These are phyloP conservation scores for Rhinatrema bivittatum DNA, from an alignment of 2,797 vertebrate species.

Conservation along the genomic window DNA sequence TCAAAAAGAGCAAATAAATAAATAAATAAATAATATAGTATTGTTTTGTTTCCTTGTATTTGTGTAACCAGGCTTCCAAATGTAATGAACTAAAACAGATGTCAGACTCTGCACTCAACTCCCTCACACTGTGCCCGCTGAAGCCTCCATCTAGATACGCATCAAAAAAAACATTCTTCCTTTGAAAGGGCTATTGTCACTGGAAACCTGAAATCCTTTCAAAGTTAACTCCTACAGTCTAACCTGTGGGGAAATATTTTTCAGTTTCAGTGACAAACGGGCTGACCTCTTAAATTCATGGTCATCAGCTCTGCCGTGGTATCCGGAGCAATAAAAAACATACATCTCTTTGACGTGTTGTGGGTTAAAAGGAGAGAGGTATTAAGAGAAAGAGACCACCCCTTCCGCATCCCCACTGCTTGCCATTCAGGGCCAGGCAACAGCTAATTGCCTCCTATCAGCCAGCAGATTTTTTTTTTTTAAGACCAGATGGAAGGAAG, in stretches of 20 bases:
- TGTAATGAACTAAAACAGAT: not conserved
- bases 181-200: slow-evolving; percentile 4
- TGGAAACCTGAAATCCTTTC: not conserved
- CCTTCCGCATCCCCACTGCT: too few species aligned
- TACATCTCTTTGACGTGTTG: not conserved
- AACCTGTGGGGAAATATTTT: slow-evolving; percentile 6
- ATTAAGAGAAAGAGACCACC: too few species aligned
- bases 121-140: too few species aligned
- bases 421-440: too few species aligned
- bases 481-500: too few species aligned
- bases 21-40: too few species aligned
- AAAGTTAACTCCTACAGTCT: slow-evolving; percentile 3
- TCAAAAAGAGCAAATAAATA: too few species aligned
- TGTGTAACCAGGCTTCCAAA: accelerated
- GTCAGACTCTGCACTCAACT: too few species aligned
- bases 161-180: slow-evolving; percentile 1
- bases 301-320: not conserved
- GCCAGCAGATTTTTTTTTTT: not conserved
- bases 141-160: not conserved
- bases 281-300: slow-evolving; percentile 15
- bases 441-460: not conserved
- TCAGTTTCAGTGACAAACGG: slow-evolving; percentile 11
- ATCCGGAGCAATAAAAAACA: not conserved
- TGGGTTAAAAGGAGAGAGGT: slow-evolving; percentile 3
- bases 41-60: too few species aligned